Evolutionary conservation across 2,113 vertebrate genomes (phyloP).

Genomic region (Clarias batrachus): DNA sequence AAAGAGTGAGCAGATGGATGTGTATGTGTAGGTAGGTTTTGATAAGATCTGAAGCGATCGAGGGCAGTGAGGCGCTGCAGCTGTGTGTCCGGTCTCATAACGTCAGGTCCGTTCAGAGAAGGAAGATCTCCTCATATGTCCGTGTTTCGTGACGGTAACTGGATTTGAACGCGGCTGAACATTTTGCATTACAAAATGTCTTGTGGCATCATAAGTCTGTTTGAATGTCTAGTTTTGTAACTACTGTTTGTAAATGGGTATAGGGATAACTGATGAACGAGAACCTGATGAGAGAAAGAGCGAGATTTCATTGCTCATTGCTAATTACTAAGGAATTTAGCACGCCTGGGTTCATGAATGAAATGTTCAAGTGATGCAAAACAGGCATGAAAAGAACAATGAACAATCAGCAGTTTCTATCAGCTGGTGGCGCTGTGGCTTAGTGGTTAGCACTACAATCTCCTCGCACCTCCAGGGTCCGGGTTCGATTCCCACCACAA

Average conservation of each 20-base stretch:
- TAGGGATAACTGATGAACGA: background rate
- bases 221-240: background rate
- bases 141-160: background rate
- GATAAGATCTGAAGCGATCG: background rate
- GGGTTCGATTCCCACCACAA: no score
- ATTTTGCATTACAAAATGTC: background rate
- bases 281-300: no score
- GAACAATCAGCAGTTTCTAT: no score
- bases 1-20: background rate
- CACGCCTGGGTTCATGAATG: background rate
- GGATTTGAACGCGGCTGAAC: background rate
- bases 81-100: background rate
- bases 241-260: background rate
- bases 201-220: conserved; percentile 12
- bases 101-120: background rate
- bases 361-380: background rate
- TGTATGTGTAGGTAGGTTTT: background rate
- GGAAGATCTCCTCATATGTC: background rate
- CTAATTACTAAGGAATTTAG: background rate
- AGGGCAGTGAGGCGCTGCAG: background rate
- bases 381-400: no score
- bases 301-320: background rate
- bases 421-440: no score
- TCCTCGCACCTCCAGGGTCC: no score
- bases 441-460: no score